phyloP scores from a whole-genome alignment of 2,888 invertebrate genomes.

The Dioctria linearis region DNA sequence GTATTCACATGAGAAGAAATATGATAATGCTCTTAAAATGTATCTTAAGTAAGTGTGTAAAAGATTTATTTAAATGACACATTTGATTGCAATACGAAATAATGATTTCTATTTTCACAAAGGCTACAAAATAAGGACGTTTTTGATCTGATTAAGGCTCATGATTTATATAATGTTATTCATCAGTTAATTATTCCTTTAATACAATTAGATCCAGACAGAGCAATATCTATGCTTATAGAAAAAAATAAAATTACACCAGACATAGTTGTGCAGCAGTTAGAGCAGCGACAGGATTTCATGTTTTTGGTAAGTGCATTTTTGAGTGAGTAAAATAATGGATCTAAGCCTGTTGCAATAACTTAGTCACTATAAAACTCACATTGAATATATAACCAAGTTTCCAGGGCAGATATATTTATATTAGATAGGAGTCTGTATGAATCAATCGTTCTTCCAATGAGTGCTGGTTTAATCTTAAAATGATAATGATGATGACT shows the following conservation, averaged over 20 bases:
- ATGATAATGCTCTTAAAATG: slow-evolving; percentile 92
- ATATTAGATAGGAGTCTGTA: background rate
- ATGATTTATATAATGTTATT: slow-evolving; percentile 86
- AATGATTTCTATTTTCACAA: slow-evolving; percentile 34
- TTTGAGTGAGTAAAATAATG: no score
- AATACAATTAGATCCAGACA: slow-evolving; percentile 88
- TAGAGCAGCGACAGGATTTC: slow-evolving; percentile 81
- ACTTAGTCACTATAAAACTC: no score
- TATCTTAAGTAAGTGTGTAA: slow-evolving; percentile 81
- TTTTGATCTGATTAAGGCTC: slow-evolving; percentile 87
- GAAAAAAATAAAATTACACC: slow-evolving; percentile 83
- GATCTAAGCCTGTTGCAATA: no score
- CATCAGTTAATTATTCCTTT: slow-evolving; percentile 90
- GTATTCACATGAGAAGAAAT: slow-evolving; percentile 89
- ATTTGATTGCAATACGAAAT: background rate
- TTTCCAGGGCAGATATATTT: background rate
- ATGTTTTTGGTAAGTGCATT: slow-evolving; percentile 78
- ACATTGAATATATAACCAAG: no score
- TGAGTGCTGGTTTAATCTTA: no score
- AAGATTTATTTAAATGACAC: slow-evolving; percentile 11
- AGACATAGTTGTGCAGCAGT: slow-evolving; percentile 85
- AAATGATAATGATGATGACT: no score
- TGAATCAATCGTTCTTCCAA: no score
- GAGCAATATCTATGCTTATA: slow-evolving; percentile 86
- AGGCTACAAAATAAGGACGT: slow-evolving; percentile 91